A percentile compares a stretch with the other conserved stretches of the same genome.
Evolutionary conservation across 35 echinoderm and acorn worm species (phyloP).

Genomic region (Lytechinus variegatus): DNA sequence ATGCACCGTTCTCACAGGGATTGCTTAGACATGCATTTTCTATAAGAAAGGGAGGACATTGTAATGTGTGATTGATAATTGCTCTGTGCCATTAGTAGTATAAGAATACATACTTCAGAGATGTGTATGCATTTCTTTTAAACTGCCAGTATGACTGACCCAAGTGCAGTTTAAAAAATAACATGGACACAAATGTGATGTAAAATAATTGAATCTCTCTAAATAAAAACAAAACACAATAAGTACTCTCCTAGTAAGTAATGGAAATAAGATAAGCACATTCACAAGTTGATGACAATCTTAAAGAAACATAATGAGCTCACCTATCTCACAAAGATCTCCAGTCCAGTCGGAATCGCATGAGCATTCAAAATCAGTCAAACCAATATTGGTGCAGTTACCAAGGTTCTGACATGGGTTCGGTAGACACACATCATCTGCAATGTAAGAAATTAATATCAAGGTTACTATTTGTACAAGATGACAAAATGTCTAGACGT

Average conservation of each 20-base stretch:
- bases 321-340: conserved; percentile 72
- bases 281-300: too few species aligned
- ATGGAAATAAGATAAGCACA: too few species aligned
- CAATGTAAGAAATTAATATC: background rate
- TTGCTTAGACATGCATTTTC: conserved; percentile 67
- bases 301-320: background rate
- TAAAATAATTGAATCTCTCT: background rate
- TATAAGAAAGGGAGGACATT: conserved; percentile 18
- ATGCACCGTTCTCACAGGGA: conserved; percentile 74
- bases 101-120: too few species aligned
- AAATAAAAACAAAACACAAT: background rate
- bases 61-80: background rate
- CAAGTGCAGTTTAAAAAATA: too few species aligned
- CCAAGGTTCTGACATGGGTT: conserved; percentile 68
- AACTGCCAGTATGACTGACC: too few species aligned
- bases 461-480: too few species aligned
- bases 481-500: too few species aligned
- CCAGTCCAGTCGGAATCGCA: conserved; percentile 66
- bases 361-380: conserved; percentile 56
- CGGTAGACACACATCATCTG: conserved; percentile 75
- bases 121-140: too few species aligned
- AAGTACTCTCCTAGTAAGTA: too few species aligned
- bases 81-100: too few species aligned
- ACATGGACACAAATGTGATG: background rate
- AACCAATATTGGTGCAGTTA: conserved; percentile 60